A percentile compares a stretch with the other conserved stretches of the same genome.
phyloP scores from a whole-genome alignment of 1,140 invertebrate species.

The Octopus sinensis region DNA sequence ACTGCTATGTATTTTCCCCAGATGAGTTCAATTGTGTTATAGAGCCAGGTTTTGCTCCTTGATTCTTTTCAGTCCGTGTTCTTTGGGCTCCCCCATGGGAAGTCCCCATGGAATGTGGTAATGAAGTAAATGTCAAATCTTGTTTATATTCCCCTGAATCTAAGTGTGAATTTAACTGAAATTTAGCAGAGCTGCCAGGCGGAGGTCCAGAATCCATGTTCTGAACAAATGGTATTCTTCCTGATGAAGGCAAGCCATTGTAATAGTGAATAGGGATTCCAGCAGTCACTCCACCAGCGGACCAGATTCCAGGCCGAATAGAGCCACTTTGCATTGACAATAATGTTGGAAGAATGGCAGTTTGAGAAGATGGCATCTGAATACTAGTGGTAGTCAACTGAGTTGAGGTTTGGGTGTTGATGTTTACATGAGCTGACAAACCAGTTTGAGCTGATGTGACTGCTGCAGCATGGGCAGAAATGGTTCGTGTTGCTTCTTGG shows the following conservation, averaged over 20 bases:
- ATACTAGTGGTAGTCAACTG: conserved; percentile 10
- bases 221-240: conserved; percentile 2
- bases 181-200: neutral
- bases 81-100: conserved; percentile 15
- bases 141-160: conserved; percentile 11
- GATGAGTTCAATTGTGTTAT: neutral
- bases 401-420: neutral
- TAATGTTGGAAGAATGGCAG: conserved; percentile 7
- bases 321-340: neutral
- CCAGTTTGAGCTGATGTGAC: neutral
- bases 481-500: neutral
- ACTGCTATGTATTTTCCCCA: conserved; percentile 11
- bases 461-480: neutral
- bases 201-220: neutral
- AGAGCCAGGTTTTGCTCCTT: neutral
- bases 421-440: neutral
- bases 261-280: neutral
- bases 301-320: neutral
- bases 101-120: conserved; percentile 15
- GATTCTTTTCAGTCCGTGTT: conserved; percentile 3
- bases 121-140: conserved; percentile 10
- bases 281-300: neutral
- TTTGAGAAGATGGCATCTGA: conserved; percentile 3
- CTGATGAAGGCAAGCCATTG: conserved; percentile 15
- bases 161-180: conserved; percentile 10